phyloP scores from a whole-genome alignment of 2,797 vertebrate genomes.

The Pantherophis alleghaniensis region DNA sequence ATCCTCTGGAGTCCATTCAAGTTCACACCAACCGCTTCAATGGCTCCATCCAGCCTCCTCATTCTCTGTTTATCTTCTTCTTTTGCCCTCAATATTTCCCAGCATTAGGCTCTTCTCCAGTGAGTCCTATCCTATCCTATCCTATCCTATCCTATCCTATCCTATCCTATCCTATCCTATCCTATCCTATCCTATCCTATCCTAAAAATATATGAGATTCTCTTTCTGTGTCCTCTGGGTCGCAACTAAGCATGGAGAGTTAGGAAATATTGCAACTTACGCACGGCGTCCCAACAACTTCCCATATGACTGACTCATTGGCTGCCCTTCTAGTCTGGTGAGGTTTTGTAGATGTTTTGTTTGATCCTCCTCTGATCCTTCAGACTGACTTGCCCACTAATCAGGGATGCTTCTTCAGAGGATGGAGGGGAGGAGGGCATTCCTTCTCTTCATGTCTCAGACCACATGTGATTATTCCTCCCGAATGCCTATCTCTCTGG shows the following conservation, averaged over 20 bases:
- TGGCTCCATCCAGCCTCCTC: too few species aligned
- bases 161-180: too few species aligned
- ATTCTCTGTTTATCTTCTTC: too few species aligned
- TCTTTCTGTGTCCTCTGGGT: neutral
- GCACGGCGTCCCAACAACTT: neutral
- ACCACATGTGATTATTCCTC: conserved; percentile 21
- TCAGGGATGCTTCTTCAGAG: neutral
- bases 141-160: too few species aligned
- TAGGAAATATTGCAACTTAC: neutral
- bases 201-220: neutral
- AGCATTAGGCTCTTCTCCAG: too few species aligned
- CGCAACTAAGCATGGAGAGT: neutral
- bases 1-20: too few species aligned
- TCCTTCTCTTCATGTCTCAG: neutral
- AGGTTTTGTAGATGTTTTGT: neutral
- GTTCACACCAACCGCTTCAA: too few species aligned
- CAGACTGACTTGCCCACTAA: neutral
- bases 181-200: too few species aligned
- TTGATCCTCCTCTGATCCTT: neutral
- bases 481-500: neutral
- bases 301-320: neutral
- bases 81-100: too few species aligned
- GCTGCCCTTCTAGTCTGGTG: neutral
- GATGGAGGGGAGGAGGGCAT: too few species aligned
- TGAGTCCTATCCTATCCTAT: too few species aligned